These are phyloP conservation scores for Tyrannus savana DNA, from an alignment of 2,113 vertebrate genomes.

Conservation along the genomic window DNA sequence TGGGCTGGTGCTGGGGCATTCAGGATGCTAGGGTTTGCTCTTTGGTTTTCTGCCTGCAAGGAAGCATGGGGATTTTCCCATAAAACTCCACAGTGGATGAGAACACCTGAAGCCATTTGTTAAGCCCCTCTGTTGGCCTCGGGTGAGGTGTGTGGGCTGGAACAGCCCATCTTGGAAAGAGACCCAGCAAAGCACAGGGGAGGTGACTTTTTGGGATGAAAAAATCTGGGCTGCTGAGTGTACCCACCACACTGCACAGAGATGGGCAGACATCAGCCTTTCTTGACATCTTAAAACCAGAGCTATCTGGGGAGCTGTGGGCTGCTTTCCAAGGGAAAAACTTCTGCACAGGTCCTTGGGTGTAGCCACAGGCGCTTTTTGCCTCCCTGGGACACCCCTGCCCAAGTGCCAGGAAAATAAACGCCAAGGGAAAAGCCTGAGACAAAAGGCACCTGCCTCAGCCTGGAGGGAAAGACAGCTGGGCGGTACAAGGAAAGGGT, in stretches of 20 bases:
- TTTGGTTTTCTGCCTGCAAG: neutral
- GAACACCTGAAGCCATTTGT: rapidly evolving
- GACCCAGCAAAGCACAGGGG: neutral
- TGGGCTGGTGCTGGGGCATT: neutral
- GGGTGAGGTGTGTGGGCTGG: rapidly evolving
- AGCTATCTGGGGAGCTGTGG: neutral
- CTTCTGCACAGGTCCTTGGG: neutral
- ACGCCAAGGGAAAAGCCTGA: rapidly evolving
- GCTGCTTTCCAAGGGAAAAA: neutral
- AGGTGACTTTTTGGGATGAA: neutral
- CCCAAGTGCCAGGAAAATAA: neutral
- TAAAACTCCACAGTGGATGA: neutral
- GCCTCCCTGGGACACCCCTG: too few species aligned
- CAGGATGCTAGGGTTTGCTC: neutral
- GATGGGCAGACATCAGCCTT: rapidly evolving
- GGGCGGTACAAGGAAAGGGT: rapidly evolving
- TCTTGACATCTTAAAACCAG: rapidly evolving
- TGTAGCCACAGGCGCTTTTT: rapidly evolving
- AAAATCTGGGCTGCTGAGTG: rapidly evolving
- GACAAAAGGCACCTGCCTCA: neutral
- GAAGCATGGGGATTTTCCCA: rapidly evolving
- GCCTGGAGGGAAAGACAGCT: rapidly evolving
- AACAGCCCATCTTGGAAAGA: rapidly evolving
- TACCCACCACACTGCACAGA: rapidly evolving
- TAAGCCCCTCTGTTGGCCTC: neutral